These are phyloP conservation scores for Chrysaora quinquecirrha DNA, from an alignment of 30 jellyfish, hydroid and myxozoan species.

Conservation along the genomic window DNA sequence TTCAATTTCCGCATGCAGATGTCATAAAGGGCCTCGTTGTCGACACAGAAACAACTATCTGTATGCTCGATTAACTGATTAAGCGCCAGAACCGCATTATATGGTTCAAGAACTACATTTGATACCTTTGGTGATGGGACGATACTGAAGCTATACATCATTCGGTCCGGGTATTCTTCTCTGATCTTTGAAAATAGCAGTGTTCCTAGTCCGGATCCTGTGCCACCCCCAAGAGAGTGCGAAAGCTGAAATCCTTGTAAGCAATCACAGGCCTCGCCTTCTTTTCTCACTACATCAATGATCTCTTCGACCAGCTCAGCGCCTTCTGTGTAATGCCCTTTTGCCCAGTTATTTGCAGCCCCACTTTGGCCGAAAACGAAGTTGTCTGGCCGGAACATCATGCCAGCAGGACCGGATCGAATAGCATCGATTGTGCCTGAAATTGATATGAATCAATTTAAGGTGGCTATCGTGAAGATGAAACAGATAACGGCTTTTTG, in stretches of 20 bases:
- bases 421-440: conserved; percentile 72
- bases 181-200: conserved; percentile 88
- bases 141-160: conserved; percentile 85
- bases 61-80: conserved; percentile 93
- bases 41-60: conserved; percentile 90
- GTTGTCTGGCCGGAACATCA: conserved; percentile 79
- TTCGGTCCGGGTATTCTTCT: conserved; percentile 96
- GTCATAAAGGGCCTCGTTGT: conserved; percentile 93
- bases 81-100: conserved; percentile 89
- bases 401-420: conserved; percentile 82
- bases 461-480: too few relatives aligned
- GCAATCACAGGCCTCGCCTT: conserved; percentile 87
- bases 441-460: too few relatives aligned
- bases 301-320: conserved; percentile 90
- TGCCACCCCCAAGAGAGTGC: conserved; percentile 97
- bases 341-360: conserved; percentile 98
- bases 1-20: conserved; percentile 86
- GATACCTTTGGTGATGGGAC: conserved; percentile 97
- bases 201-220: conserved; percentile 97
- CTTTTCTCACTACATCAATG: conserved; percentile 76
- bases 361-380: conserved; percentile 93
- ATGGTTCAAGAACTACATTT: conserved; percentile 93
- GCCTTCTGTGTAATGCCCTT: conserved; percentile 97
- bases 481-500: too few relatives aligned
- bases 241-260: conserved; percentile 94